A percentile compares a stretch with the other conserved stretches of the same genome.
phyloP scores from a whole-genome alignment of 2,113 vertebrate genomes.

The Anarrhichthys ocellatus region DNA sequence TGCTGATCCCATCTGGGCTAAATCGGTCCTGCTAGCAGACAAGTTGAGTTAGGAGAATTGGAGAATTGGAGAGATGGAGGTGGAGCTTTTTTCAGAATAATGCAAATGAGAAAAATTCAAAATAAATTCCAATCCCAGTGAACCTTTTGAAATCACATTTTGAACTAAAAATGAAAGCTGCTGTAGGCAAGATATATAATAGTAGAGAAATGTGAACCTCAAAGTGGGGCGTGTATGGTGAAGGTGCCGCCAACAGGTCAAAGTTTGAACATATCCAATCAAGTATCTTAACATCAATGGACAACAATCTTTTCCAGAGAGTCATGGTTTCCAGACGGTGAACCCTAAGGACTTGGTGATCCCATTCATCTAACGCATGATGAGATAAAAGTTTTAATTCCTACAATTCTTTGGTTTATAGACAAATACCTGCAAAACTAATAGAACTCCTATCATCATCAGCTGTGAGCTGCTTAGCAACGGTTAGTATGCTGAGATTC shows the following conservation, averaged over 20 bases:
- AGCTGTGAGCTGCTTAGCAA: not conserved
- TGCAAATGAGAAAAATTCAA: slow-evolving; percentile 1
- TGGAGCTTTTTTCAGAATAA: slow-evolving; percentile 11
- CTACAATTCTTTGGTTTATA: no score
- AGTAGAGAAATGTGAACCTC: not conserved
- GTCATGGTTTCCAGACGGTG: not conserved
- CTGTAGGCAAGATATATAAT: not conserved
- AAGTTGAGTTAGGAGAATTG: slow-evolving; percentile 41
- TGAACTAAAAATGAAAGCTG: not conserved
- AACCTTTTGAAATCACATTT: not conserved
- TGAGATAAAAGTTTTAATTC: not conserved
- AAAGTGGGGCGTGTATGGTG: not conserved
- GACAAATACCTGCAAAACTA: no score
- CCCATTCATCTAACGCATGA: not conserved
- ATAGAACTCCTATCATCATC: not conserved
- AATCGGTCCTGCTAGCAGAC: slow-evolving; percentile 57
- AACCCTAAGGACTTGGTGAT: not conserved
- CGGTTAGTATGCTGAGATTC: not conserved
- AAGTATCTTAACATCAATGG: not conserved
- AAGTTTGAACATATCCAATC: not conserved
- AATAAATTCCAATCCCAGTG: not conserved
- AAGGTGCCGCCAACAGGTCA: not conserved
- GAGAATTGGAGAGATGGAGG: slow-evolving; percentile 36
- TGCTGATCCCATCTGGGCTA: slow-evolving; percentile 67
- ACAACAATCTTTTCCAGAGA: not conserved